These are phyloP conservation scores for Drosophila acutilabella DNA, from an alignment of 2,888 invertebrate genomes.

Conservation along the genomic window DNA sequence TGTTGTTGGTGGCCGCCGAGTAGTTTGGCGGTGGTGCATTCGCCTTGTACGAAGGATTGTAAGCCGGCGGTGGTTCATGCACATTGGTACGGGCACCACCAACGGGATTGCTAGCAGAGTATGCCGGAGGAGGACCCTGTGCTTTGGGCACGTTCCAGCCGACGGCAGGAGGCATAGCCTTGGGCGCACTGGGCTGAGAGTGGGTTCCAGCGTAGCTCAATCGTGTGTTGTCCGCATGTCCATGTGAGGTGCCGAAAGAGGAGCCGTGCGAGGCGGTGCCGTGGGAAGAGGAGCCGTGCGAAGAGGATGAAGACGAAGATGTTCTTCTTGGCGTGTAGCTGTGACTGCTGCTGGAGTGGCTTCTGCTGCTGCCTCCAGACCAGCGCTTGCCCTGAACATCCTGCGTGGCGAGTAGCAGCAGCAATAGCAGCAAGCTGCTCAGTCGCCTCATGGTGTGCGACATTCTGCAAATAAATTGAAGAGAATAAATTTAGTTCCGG, in stretches of 20 bases:
- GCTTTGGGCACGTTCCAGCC: slow-evolving; percentile 84
- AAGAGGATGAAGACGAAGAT: slow-evolving; percentile 24
- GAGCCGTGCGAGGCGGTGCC: background rate
- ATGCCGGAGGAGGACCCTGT: slow-evolving; percentile 84
- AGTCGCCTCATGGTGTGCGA: slow-evolving; percentile 43
- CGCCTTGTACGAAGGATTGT: slow-evolving; percentile 75
- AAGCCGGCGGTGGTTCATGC: slow-evolving; percentile 82
- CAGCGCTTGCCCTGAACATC: slow-evolving; percentile 71
- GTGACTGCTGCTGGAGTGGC: slow-evolving; percentile 53
- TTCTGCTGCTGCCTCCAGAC: slow-evolving; percentile 64
- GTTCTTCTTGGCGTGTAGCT: slow-evolving; percentile 48
- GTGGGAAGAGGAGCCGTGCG: background rate
- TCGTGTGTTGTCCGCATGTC: slow-evolving; percentile 47
- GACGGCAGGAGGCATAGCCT: slow-evolving; percentile 56
- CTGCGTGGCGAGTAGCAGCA: slow-evolving; percentile 54
- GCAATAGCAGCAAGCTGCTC: slow-evolving; percentile 45
- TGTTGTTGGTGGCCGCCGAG: slow-evolving; percentile 68
- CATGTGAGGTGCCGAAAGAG: background rate
- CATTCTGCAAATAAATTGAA: slow-evolving; percentile 49
- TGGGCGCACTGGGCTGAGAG: slow-evolving; percentile 51
- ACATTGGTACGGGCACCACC: slow-evolving; percentile 83
- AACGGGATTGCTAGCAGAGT: slow-evolving; percentile 77
- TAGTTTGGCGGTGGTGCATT: slow-evolving; percentile 79
- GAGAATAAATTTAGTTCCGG: background rate
- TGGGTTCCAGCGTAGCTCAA: slow-evolving; percentile 71